A percentile compares a stretch with the other conserved stretches of the same genome.
Conservation (phyloP, 2,113 vertebrate species). For the Meleagris gallopavo region DNA sequence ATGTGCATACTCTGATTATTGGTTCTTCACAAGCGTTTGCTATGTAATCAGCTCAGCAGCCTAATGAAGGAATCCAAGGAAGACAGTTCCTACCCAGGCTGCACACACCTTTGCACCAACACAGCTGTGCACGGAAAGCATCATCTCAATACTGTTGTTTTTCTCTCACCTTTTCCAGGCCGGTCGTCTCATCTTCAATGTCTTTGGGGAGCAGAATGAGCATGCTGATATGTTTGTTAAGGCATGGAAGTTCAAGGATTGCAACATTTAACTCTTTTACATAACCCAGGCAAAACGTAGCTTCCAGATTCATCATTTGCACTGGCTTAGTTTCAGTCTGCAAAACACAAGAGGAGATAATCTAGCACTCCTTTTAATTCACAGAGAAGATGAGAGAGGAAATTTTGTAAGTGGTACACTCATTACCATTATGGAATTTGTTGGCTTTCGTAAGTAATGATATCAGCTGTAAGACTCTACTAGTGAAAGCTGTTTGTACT, state of each 20-base stretch:
- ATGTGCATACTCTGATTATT: background rate
- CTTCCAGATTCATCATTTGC: conserved; percentile 88
- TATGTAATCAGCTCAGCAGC: background rate
- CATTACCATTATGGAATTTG: background rate
- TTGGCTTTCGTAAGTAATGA: background rate
- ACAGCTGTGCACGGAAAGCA: background rate
- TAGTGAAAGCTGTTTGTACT: background rate
- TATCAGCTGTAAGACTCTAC: background rate
- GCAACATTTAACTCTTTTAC: conserved; percentile 80
- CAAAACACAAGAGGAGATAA: background rate
- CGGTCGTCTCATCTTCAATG: conserved; percentile 84
- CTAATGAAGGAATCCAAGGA: background rate
- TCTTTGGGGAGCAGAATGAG: conserved; percentile 88
- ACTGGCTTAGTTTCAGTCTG: conserved; percentile 87
- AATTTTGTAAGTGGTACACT: background rate
- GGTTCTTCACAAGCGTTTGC: background rate
- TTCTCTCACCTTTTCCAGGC: conserved; percentile 87
- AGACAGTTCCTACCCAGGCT: background rate
- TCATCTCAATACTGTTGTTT: background rate
- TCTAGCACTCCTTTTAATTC: background rate
- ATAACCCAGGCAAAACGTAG: conserved; percentile 77
- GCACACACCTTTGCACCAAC: background rate
- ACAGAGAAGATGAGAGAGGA: background rate
- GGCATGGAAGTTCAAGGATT: conserved; percentile 91
- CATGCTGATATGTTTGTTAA: conserved; percentile 92